Conservation (phyloP, 1,140 invertebrate genomes). For the Saccostrea cuccullata region DNA sequence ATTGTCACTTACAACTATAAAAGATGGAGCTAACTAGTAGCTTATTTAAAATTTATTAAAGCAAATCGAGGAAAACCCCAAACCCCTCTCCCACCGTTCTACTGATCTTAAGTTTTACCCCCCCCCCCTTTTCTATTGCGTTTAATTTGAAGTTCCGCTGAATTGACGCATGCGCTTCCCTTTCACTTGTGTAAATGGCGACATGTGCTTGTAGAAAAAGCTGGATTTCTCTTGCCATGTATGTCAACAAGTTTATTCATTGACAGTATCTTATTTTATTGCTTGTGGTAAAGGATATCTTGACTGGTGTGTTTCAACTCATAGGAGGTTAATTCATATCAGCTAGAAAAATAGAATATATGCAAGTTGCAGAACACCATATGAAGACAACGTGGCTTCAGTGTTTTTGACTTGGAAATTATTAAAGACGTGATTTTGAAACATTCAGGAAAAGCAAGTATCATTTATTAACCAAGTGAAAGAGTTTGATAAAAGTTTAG, state of each 20-base stretch:
- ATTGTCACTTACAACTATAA: too few relatives aligned
- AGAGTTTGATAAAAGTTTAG: background rate
- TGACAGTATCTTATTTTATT: background rate
- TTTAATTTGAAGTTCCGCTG: background rate
- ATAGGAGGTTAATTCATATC: background rate
- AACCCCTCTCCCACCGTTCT: background rate
- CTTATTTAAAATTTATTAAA: too few relatives aligned
- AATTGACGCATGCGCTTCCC: slow-evolving; percentile 63
- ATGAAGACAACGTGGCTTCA: slow-evolving; percentile 53
- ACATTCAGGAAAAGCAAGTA: background rate
- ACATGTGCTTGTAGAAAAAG: slow-evolving; percentile 68
- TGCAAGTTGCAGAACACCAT: background rate
- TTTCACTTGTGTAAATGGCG: slow-evolving; percentile 68
- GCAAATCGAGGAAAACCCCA: too few relatives aligned
- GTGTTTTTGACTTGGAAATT: slow-evolving; percentile 19
- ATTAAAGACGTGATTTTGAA: background rate
- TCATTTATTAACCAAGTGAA: background rate
- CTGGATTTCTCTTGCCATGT: slow-evolving; percentile 62
- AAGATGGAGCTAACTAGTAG: too few relatives aligned
- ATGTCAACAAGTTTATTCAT: slow-evolving; percentile 46
- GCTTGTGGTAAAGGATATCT: background rate
- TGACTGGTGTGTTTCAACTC: background rate
- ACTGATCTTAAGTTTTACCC: background rate
- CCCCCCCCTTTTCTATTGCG: background rate
- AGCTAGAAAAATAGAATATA: background rate